These are phyloP conservation scores for Caenorhabditis inopinata DNA, from an alignment of 1,140 invertebrate genomes.

Conservation along the genomic window DNA sequence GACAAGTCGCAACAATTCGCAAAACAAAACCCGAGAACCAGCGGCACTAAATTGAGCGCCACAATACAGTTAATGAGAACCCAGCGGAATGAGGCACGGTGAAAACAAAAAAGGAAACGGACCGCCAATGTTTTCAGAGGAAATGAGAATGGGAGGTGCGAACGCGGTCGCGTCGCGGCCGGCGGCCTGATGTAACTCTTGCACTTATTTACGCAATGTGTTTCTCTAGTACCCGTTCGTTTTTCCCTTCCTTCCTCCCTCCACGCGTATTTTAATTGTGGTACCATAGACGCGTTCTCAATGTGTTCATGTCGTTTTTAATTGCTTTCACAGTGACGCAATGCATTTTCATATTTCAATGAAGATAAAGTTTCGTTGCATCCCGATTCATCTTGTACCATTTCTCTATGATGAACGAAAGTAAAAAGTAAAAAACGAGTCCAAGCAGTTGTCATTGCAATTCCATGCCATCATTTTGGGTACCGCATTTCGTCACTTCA, in stretches of 20 bases:
- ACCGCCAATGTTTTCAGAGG: not conserved
- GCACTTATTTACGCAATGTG: conserved; percentile 28
- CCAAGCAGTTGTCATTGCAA: too few species aligned
- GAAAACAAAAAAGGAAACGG: conserved; percentile 25
- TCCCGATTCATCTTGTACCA: too few species aligned
- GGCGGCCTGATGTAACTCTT: not conserved
- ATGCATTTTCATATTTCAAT: not conserved
- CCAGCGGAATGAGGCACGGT: not conserved
- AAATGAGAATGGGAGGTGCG: not conserved
- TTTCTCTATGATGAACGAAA: too few species aligned
- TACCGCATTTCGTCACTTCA: too few species aligned
- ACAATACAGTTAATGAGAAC: not conserved
- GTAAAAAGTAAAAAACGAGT: too few species aligned
- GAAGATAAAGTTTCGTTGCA: too few species aligned
- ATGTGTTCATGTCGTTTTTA: not conserved
- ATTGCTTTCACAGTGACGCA: conserved; percentile 10
- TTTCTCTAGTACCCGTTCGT: conserved; percentile 11
- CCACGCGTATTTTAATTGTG: not conserved
- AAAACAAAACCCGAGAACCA: too few species aligned
- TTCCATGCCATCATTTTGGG: too few species aligned
- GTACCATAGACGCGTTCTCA: too few species aligned
- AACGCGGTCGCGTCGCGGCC: conserved; percentile 22
- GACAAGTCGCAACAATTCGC: too few species aligned
- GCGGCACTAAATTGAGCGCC: too few species aligned
- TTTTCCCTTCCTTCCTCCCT: not conserved